Evolutionary conservation across 2,797 vertebrate genomes (phyloP), one percentile per base, ranked within the genome.

Genomic region (Nothura maculosa): DNA sequence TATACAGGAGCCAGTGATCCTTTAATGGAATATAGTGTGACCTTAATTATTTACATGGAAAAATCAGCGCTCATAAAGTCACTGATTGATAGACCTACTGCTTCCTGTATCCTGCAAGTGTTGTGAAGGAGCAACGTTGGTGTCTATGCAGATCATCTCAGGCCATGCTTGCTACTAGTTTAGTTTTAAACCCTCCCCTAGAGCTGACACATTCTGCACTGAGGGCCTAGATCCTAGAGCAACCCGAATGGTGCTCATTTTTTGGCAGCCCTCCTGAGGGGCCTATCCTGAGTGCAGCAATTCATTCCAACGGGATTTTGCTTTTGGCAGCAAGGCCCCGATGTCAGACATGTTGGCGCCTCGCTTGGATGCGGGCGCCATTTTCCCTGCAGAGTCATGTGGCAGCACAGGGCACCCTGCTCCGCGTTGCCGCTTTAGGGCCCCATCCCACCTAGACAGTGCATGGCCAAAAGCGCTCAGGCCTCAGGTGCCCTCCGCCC

Each of bases 1-100:
- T 83, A 82, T 82, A 68, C 34, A 95, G 85, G 70, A 93, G 90
- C 47, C 76, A 89, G 83, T 52, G 72, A 94, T 85, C 38, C 79
- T 81, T 80, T 95, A 96, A 93, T 73, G 24, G 85, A 94, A 93
- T 84, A 85, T 58, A 72, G 21, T 77, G 69, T 78, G 60, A 68
- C 94, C 93, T 90, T 85, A 91, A 90, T 94, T 93, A 96, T 96
- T 96, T 89, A 96, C 68, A 48, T 63, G 28, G 81, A 82, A 81
- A 92, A 74, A 81, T 63, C 36, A 36, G 55, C 45, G n/a, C 60
- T 76, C 70, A 76, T 76, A 62, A 0, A 89, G 85, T 55, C 61
- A 43, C 43, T 74, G 82, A 83, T 55, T 27, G 50, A 70, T 48
- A 75, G 80, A 84, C 50, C 19, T 50, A 38, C 28, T 4, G 2